Base-by-base conservation (phyloP, 2,797 vertebrate genomes). In the Coregonus sp. region DNA sequence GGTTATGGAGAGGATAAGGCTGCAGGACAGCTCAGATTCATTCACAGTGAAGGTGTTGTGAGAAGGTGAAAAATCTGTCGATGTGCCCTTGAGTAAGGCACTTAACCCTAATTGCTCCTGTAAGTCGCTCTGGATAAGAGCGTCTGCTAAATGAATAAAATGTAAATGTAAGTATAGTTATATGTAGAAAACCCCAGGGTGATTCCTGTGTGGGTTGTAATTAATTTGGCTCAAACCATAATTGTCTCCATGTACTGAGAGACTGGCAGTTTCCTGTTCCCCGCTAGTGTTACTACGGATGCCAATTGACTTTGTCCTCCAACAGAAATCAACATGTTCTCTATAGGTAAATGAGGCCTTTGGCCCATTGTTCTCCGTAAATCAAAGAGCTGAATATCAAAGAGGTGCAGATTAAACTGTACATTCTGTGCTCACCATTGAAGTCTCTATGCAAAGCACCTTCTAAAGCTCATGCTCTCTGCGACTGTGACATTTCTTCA, bases 231-330 rank as follows among this genome's bases (percentile, higher is more conserved):
- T 71, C 78, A 37, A 50, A 74, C 63, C 69, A 6, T 73, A 37
- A 73, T 61, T 37, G 54, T 70, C 75, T 77, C 51, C 79, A 73
- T 74, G 70, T 47, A 31, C 72, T 77, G 73, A 84, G 69, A 14
- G 11, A 70, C 70, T 6, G 29, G 72, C 50, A 78, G 37, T 70
- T 66, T 76, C 50, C 31, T 40, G 5, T 56, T 35, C n/a, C 70
- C 67, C 47, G 4, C 51, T 75, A 76, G 79, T 63, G 72, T 5
- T 77, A 51, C 75, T 15, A 47, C 2, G 9, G 76, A 18, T 51
- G 18, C 18, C 20, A 37, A 54, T 79, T 78, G 18, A 76, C 74
- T 78, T 51, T 71, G 73, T 50, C 74, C 72, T 81, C 15, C 73
- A 68, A 31, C 20, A 54, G 29, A 31, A 59, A 59, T n/a, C 16